Conservation (phyloP, 2,888 invertebrate species). For the Himalopsyche japonica region DNA sequence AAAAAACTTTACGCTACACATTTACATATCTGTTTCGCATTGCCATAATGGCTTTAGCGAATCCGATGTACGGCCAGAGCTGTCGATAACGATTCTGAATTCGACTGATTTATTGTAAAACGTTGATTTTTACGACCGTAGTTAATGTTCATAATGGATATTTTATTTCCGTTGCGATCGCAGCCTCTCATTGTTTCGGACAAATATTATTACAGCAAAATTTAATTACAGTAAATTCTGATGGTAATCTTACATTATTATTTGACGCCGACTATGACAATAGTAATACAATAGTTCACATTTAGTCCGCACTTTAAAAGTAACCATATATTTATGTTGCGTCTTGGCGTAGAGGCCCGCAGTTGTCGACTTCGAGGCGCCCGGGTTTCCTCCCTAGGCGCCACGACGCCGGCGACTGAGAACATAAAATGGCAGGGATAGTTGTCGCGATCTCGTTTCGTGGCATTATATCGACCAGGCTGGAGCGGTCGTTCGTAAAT, state of each 20-base stretch:
- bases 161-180: background rate
- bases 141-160: background rate
- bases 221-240: no score
- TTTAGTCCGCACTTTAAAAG: background rate
- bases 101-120: background rate
- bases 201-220: no score
- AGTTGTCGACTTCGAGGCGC: background rate
- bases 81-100: background rate
- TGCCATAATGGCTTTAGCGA: background rate
- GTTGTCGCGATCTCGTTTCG: background rate
- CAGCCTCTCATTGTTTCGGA: background rate
- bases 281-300: background rate
- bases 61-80: background rate
- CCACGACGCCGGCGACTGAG: background rate
- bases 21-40: background rate
- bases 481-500: conserved; percentile 22
- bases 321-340: background rate
- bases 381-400: background rate
- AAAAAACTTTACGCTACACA: background rate
- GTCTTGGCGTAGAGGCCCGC: background rate
- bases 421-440: background rate
- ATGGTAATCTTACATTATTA: no score
- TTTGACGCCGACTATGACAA: background rate
- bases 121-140: background rate
- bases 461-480: conserved; percentile 22